Conservation (phyloP, 2,797 vertebrate species). For the Sebastes aleutianus region DNA sequence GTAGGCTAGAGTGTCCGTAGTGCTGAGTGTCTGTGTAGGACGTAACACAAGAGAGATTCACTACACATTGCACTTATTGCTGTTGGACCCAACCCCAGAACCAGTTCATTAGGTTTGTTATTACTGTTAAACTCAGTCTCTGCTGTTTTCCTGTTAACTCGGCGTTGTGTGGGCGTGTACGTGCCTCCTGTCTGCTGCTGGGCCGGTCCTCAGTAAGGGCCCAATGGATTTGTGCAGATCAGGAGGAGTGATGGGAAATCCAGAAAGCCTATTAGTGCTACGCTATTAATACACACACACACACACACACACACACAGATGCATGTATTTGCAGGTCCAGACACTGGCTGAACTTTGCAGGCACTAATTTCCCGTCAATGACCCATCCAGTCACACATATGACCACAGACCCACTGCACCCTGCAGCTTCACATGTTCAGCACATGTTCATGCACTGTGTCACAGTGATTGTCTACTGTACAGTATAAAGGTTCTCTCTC, state of each 20-base stretch:
- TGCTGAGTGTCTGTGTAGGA: not conserved
- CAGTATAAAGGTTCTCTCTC: not conserved
- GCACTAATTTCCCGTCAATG: slow-evolving; percentile 1
- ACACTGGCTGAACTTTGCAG: not conserved
- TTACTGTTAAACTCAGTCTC: not conserved
- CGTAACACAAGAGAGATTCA: not conserved
- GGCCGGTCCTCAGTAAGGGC: slow-evolving; percentile 29
- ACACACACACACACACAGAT: not conserved
- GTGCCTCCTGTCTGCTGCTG: not conserved
- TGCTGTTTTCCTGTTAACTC: not conserved
- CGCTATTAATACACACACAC: slow-evolving; percentile 70
- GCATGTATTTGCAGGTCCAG: slow-evolving; percentile 3
- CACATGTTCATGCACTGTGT: not conserved
- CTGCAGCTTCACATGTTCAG: not conserved
- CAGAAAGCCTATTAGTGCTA: slow-evolving; percentile 82
- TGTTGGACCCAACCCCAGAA: not conserved
- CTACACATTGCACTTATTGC: not conserved
- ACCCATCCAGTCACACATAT: not conserved
- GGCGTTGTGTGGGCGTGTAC: not conserved
- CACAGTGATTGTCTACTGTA: not conserved
- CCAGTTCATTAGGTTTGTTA: not conserved
- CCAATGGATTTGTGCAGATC: slow-evolving; percentile 75
- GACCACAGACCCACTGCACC: not conserved
- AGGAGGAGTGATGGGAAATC: slow-evolving; percentile 79
- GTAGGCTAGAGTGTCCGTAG: not conserved